A percentile compares a stretch with the other conserved stretches of the same genome.
phyloP scores from a whole-genome alignment of 2,888 invertebrate species.

The Neuroscelio doddi region DNA sequence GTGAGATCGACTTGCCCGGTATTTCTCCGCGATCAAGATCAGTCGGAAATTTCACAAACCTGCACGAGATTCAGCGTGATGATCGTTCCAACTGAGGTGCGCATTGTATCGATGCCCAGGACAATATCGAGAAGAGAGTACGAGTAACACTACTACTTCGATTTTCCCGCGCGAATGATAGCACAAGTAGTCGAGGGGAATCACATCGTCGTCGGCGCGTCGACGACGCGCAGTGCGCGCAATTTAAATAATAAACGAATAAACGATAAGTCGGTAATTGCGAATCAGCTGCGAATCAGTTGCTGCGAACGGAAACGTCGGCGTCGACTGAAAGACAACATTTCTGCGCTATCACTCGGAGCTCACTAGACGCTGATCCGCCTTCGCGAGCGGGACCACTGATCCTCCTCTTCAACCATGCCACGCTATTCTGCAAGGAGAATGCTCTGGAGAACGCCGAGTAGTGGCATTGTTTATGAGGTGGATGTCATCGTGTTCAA shows the following conservation, averaged over 20 bases:
- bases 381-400: constrained; percentile 38
- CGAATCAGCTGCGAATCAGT: constrained; percentile 35
- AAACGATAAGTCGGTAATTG: background rate
- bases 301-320: constrained; percentile 57
- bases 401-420: constrained; percentile 31
- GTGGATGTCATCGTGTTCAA: constrained; percentile 36
- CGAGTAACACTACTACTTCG: background rate
- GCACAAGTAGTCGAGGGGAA: constrained; percentile 10
- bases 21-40: constrained; percentile 26
- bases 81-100: constrained; percentile 40
- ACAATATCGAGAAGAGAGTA: background rate
- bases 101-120: constrained; percentile 31
- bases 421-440: constrained; percentile 31
- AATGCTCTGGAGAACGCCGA: constrained; percentile 29
- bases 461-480: constrained; percentile 45
- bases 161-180: constrained; percentile 6
- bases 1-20: constrained; percentile 42
- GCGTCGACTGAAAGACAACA: constrained; percentile 60
- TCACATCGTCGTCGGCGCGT: constrained; percentile 27
- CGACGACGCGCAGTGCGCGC: constrained; percentile 8
- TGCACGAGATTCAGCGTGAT: constrained; percentile 50
- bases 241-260: background rate
- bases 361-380: constrained; percentile 49
- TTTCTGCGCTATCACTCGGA: constrained; percentile 51
- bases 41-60: constrained; percentile 45